These are phyloP conservation scores for Coleophora deauratella DNA, from an alignment of 2,888 invertebrate species.

Conservation along the genomic window DNA sequence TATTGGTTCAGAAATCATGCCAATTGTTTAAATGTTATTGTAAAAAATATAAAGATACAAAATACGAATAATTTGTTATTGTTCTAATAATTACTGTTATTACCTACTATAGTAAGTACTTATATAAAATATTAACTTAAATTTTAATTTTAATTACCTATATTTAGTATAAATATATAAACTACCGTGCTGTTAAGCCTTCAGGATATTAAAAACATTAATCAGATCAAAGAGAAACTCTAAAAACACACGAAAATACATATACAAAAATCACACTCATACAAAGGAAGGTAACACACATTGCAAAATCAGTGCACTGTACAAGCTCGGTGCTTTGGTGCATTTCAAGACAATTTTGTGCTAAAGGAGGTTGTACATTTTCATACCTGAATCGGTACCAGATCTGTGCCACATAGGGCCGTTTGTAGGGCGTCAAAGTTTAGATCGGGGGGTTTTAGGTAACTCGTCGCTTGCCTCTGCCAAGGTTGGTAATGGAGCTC, in stretches of 20 bases:
- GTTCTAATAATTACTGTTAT: too few relatives aligned
- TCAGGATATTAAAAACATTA: background rate
- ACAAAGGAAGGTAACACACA: conserved; percentile 27
- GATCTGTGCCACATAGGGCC: conserved; percentile 66
- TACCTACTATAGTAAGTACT: too few relatives aligned
- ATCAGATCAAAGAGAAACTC: conserved; percentile 1
- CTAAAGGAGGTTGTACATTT: conserved; percentile 41
- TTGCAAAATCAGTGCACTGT: conserved; percentile 45
- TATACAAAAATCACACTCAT: conserved; percentile 18
- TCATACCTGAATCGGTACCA: conserved; percentile 73
- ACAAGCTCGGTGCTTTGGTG: conserved; percentile 61
- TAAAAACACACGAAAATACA: conserved; percentile 10
- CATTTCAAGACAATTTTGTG: conserved; percentile 48
- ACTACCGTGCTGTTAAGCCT: conserved; percentile 56
- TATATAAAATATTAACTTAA: conserved; percentile 7
- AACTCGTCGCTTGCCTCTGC: conserved; percentile 78
- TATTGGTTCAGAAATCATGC: too few relatives aligned
- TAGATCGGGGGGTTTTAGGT: conserved; percentile 72
- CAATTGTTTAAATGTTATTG: too few relatives aligned
- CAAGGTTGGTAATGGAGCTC: conserved; percentile 79
- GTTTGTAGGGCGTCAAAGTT: conserved; percentile 67
- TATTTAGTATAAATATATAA: background rate
- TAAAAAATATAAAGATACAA: too few relatives aligned
- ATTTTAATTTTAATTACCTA: conserved; percentile 13
- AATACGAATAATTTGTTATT: too few relatives aligned